Base-by-base conservation (phyloP, 2,888 invertebrate genomes). In the Euplagia quadripunctaria region DNA sequence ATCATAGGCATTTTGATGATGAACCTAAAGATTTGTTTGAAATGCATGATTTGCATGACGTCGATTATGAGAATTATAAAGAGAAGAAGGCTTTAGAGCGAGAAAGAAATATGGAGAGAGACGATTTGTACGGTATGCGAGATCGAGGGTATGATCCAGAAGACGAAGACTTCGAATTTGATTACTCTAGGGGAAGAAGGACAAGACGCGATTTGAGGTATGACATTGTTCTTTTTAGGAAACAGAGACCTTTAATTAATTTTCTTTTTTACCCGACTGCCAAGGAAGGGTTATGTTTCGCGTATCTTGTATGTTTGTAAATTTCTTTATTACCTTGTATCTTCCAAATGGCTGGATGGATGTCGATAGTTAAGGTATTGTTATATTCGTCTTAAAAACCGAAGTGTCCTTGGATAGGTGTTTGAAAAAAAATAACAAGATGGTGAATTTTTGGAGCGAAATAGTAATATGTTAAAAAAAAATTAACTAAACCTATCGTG, bases 1-100 rank as follows among this genome's bases (percentile, higher is more conserved):
- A 92, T 4, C 85, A 85, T 17, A 88, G 92, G 68, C 83, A 90
- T 73, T 89, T 90, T 77, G 89, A 94, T 58, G 90, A 94, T 1
- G 93, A 93, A 0, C 87, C 92, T 46, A 92, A 90, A n/a, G 96
- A 96, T 61, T 88, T 90, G 74, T 90, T 88, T 49, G 94, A 94
- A 79, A 94, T 95, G 94, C 95, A 94, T 43, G 95, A 96, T 72
- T 86, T 96, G 0, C 90, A 91, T 55, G 94, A 94, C 9, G 94
- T 95, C 0, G 95, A 96, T 66, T 94, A 91, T 72, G 94, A 95
- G 72, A 95, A 95, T 58, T 96, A 96, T 76, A 94, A 94, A 55
- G 97, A 97, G 86, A 94, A 83, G 85, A 95, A 90, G 77, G 87
- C 94, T 65, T 82, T 93, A 71, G 93, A 93, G 77, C 91, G 87